These are phyloP conservation scores for Cephus cinctus DNA, from an alignment of 1,140 invertebrate species.

Conservation along the genomic window DNA sequence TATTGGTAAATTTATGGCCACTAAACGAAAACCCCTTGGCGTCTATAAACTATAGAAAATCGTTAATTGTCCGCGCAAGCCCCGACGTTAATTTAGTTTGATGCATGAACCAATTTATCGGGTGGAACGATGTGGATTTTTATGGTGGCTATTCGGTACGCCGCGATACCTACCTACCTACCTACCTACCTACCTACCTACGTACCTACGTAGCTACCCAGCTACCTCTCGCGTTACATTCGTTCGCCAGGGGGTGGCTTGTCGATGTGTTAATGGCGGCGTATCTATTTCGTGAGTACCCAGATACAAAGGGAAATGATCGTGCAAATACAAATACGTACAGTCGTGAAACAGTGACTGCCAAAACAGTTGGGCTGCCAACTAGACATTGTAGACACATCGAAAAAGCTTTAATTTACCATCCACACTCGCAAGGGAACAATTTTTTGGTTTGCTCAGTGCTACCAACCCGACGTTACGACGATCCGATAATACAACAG, in stretches of 20 bases:
- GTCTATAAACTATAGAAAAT: slow-evolving; percentile 40
- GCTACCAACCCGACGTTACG: no score
- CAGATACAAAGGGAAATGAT: no score
- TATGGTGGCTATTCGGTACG: slow-evolving; percentile 17
- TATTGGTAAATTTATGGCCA: slow-evolving; percentile 1
- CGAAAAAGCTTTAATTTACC: no score
- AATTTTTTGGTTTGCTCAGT: no score
- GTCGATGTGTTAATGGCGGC: slow-evolving; percentile 15
- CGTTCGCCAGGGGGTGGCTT: no score
- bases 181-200: background rate
- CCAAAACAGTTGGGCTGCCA: no score
- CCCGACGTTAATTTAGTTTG: slow-evolving; percentile 28
- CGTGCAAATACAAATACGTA: no score
- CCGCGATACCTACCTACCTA: slow-evolving; percentile 5
- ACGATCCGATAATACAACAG: no score
- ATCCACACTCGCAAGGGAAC: no score
- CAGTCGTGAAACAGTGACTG: no score
- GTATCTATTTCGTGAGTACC: background rate
- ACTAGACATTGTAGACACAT: no score
- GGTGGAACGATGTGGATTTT: slow-evolving; percentile 26
- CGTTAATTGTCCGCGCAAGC: slow-evolving; percentile 40
- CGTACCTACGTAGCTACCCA: no score
- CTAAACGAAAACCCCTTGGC: slow-evolving; percentile 19
- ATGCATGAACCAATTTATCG: slow-evolving; percentile 31
- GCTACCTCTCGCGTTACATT: slow-evolving; percentile 1